Evolutionary conservation across 2,797 vertebrate genomes (phyloP).

Genomic region (Tenualosa thibaudeaui): DNA sequence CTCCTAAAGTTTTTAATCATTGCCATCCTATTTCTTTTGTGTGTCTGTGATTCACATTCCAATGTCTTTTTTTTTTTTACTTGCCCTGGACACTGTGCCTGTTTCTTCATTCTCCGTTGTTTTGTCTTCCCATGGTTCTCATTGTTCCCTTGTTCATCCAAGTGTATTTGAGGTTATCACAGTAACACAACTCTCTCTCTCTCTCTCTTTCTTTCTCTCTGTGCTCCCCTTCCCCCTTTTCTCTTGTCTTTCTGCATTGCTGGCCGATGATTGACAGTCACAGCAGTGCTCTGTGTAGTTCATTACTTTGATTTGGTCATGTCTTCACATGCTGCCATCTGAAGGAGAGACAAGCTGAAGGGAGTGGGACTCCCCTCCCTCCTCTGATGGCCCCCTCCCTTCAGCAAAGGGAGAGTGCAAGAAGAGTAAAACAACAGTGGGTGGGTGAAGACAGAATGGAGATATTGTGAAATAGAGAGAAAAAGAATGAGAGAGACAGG

Average conservation of each 20-base stretch:
- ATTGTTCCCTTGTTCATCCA: not conserved
- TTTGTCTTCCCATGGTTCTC: not conserved
- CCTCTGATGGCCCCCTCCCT: no score
- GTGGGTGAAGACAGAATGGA: slow-evolving; percentile 17
- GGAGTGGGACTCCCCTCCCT: slow-evolving; percentile 46
- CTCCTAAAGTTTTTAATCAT: slow-evolving; percentile 27
- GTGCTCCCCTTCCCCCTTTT: slow-evolving; percentile 57
- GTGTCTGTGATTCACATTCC: not conserved
- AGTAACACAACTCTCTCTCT: no score
- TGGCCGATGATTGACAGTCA: slow-evolving; percentile 33
- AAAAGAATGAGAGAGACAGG: slow-evolving; percentile 11
- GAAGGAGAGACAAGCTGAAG: slow-evolving; percentile 49
- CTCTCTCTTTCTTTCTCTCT: slow-evolving; percentile 52
- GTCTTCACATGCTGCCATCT: slow-evolving; percentile 58
- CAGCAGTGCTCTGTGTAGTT: slow-evolving; percentile 47
- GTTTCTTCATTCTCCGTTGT: slow-evolving; percentile 20
- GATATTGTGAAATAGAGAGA: not conserved
- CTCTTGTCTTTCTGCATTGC: slow-evolving; percentile 53
- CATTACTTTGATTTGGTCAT: slow-evolving; percentile 64
- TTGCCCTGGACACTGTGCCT: not conserved
- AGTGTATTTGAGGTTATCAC: slow-evolving; percentile 32
- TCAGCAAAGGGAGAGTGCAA: not conserved
- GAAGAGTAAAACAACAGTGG: not conserved
- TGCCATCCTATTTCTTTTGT: slow-evolving; percentile 42
- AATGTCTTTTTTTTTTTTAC: not conserved